phyloP scores from a whole-genome alignment of 2,888 invertebrate genomes.

The Dicyrtomina minuta region DNA sequence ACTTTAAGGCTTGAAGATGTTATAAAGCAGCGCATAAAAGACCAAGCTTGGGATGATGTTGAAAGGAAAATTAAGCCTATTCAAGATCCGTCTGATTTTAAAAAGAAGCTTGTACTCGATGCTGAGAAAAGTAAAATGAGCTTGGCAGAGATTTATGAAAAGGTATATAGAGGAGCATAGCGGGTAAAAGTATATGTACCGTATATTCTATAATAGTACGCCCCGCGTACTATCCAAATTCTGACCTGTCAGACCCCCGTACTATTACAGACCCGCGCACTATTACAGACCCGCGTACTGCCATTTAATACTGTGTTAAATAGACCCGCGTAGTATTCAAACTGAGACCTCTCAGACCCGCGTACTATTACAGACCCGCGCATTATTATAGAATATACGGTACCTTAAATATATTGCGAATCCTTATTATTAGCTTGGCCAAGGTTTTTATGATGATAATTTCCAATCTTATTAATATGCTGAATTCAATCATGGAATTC shows the following conservation, averaged over 20 bases:
- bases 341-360: too few relatives aligned
- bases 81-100: conserved; percentile 78
- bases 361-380: too few relatives aligned
- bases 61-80: conserved; percentile 80
- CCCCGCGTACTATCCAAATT: too few relatives aligned
- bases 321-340: too few relatives aligned
- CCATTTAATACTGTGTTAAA: too few relatives aligned
- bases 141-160: conserved; percentile 90
- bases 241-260: too few relatives aligned
- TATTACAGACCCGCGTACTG: too few relatives aligned
- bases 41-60: conserved; percentile 92
- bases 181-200: too few relatives aligned
- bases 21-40: conserved; percentile 87
- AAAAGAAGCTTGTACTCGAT: conserved; percentile 82
- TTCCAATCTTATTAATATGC: conserved; percentile 38
- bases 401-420: neutral
- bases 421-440: neutral
- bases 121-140: conserved; percentile 93
- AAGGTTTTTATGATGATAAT: conserved; percentile 35
- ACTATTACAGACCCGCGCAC: too few relatives aligned
- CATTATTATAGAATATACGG: too few relatives aligned
- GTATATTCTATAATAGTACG: too few relatives aligned
- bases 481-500: conserved; percentile 42
- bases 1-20: conserved; percentile 84
- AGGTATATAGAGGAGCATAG: conserved; percentile 55